These are phyloP conservation scores for Prionailurus viverrinus DNA, from an alignment of 2,113 vertebrate species.

Conservation along the genomic window DNA sequence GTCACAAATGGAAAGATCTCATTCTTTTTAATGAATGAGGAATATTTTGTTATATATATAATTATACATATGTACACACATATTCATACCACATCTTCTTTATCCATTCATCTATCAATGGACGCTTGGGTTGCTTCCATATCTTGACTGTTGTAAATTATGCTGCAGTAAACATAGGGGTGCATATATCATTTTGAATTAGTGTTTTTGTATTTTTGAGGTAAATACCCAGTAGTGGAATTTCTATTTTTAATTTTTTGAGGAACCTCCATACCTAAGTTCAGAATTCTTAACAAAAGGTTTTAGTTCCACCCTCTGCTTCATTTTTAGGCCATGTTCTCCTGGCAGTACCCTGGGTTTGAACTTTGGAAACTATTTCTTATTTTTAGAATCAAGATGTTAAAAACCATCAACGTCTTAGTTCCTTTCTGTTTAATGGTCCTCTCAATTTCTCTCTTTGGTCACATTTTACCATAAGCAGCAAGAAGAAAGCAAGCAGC, in stretches of 20 bases:
- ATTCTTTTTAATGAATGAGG: neutral
- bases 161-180: neutral
- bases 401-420: neutral
- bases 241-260: neutral
- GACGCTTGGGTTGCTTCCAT: neutral
- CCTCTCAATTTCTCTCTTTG: neutral
- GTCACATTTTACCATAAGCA: neutral
- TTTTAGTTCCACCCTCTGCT: neutral
- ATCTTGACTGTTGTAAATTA: neutral
- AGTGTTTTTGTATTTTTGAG: neutral
- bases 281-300: neutral
- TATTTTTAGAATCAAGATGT: slow-evolving; percentile 41
- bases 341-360: neutral
- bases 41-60: neutral
- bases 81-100: neutral
- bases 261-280: neutral
- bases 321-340: neutral
- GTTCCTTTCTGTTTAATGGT: slow-evolving; percentile 9
- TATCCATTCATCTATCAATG: neutral
- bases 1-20: neutral
- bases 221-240: neutral
- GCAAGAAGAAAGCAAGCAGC: neutral
- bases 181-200: neutral
- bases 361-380: slow-evolving; percentile 19
- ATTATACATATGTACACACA: too few species aligned